Base-by-base conservation (phyloP, 2,888 invertebrate species). In the Ophioninae sp. region DNA sequence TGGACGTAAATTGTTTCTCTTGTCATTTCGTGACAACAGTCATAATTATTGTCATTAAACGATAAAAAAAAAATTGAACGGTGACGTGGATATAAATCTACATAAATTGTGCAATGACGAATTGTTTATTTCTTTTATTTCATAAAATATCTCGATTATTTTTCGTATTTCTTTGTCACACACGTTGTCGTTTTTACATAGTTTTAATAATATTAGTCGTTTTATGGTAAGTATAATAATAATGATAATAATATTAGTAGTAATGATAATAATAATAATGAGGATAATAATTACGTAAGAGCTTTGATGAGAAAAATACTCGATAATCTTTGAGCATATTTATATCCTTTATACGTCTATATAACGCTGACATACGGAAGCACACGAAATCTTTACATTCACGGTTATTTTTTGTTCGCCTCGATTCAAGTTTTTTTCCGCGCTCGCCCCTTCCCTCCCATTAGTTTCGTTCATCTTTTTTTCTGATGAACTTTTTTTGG, bases 321-420 rank as follows among this genome's bases (percentile, higher is more conserved):
- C 79, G 71, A 73, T 76, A 51, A 82, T 81, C 78, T 85, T 85
- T 85, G 85, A 82, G 84, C 79, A 81, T 17, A 51, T 17, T 51
- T 17, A 51, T 51, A 51, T 86, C 68, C 79, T 86, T 81, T 86
- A 79, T 87, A 86, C 84, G 85, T 86, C 86, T 87, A 88, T 82
- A 6, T 51, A 51, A 51, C 51, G 85, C 84, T 86, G 86, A 89
- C 86, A 88, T 51, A 51, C 90, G 91, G 90, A 91, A 91, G 90
- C 91, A 90, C 90, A 90, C 88, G 88, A 89, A 89, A 89, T 88
- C 82, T 87, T 82, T 86, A 87, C 87, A 89, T 87, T 87, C 80
- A 75, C 84, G 79, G 79, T 86, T 82, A 58, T 23, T n/a, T 44
- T 10, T 30, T 1, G 8, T 86, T 3, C 37, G 85, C 85, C 87